A percentile compares a stretch with the other conserved stretches of the same genome.
Evolutionary conservation across 2,113 vertebrate species (phyloP).

Genomic region (Pan troglodytes): NHGRI_mPanTro3-v2.1_pri NC_086015.1:116748501-116749000

Average conservation of each 20-base stretch:
- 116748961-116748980: constrained; percentile 86
- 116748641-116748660: background rate
- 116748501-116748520: background rate
- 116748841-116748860: background rate
- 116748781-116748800: background rate
- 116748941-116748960: constrained; percentile 93
- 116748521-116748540: background rate
- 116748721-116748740: background rate
- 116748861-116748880: constrained; percentile 88
- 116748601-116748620: background rate
- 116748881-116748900: constrained; percentile 91
- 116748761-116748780: too few species aligned
- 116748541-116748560: background rate
- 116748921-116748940: constrained; percentile 86
- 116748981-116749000: constrained; percentile 91
- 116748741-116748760: background rate
- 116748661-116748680: background rate
- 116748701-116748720: background rate
- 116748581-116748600: background rate
- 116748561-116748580: background rate
- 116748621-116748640: background rate
- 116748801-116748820: background rate
- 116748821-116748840: fast-evolving
- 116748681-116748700: background rate
- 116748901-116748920: constrained; percentile 88